phyloP scores from a whole-genome alignment of 2,797 vertebrate genomes.

The Merluccius polli region DNA sequence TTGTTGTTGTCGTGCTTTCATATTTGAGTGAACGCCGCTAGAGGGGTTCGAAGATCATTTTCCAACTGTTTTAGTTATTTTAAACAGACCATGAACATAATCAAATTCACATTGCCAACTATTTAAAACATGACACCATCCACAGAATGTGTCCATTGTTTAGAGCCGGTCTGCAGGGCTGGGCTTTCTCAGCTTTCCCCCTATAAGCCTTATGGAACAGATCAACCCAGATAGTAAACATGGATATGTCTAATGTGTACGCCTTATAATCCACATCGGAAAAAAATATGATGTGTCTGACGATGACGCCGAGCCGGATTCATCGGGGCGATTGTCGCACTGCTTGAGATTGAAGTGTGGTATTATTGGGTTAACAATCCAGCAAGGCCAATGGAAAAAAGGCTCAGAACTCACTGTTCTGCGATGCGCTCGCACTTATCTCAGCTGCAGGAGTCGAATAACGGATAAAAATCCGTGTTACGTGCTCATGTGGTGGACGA shows the following conservation, averaged over 20 bases:
- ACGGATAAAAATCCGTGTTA: not conserved
- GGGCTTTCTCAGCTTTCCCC: not conserved
- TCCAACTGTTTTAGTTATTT: not conserved
- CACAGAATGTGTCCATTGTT: not conserved
- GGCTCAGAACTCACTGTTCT: not conserved
- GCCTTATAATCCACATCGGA: not conserved
- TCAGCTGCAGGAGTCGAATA: not conserved
- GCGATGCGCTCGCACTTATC: not conserved
- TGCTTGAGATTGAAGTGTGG: not conserved
- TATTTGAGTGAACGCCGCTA: not conserved
- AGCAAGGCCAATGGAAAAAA: not conserved
- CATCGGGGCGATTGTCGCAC: not conserved
- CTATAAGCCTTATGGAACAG: not conserved
- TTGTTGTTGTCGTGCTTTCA: too few species aligned
- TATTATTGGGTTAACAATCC: not conserved
- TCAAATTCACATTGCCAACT: not conserved
- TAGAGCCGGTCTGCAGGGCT: not conserved
- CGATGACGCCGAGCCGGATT: not conserved
- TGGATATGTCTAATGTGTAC: not conserved
- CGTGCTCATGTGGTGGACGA: not conserved
- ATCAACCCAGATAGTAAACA: not conserved
- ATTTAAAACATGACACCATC: constrained; percentile 6
- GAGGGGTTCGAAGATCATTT: not conserved
- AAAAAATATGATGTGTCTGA: not conserved
- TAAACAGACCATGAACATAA: not conserved